These are phyloP conservation scores for Genyomyrus donnyi DNA, from an alignment of 2,113 vertebrate genomes.

Conservation along the genomic window DNA sequence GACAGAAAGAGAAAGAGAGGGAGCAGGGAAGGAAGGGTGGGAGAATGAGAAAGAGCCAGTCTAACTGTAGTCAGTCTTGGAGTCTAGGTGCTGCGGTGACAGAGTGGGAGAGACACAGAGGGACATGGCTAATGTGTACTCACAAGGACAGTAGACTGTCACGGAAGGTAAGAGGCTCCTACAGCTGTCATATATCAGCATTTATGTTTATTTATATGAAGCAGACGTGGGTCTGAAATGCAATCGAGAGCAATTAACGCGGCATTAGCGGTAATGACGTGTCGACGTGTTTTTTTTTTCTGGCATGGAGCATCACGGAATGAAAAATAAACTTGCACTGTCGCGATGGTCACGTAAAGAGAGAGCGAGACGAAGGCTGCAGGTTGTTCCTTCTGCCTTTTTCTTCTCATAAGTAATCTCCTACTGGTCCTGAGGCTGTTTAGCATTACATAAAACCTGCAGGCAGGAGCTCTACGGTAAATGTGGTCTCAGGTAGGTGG, in stretches of 20 bases:
- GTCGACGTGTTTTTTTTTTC: background rate
- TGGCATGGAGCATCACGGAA: too few species aligned
- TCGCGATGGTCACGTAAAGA: background rate
- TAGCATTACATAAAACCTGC: background rate
- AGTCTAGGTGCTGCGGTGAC: slow-evolving; percentile 39
- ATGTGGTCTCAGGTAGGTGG: background rate
- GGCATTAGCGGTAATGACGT: background rate
- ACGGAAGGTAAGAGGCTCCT: slow-evolving; percentile 34
- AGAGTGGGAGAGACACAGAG: slow-evolving; percentile 26
- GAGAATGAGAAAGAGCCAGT: slow-evolving; percentile 5
- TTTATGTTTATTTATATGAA: background rate
- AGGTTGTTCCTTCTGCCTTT: background rate
- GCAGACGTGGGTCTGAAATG: background rate
- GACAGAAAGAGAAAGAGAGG: background rate
- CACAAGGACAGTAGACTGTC: slow-evolving; percentile 23
- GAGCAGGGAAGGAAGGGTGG: slow-evolving; percentile 15
- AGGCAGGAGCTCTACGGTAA: background rate
- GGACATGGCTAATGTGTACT: slow-evolving; percentile 25
- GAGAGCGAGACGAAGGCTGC: background rate
- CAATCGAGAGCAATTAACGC: background rate
- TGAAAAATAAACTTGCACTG: background rate
- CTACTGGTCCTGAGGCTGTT: background rate
- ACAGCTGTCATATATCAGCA: background rate
- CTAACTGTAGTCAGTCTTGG: slow-evolving; percentile 43
- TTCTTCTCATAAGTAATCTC: background rate